phyloP scores from a whole-genome alignment of 2,888 invertebrate genomes.

The Xestia xanthographa region DNA sequence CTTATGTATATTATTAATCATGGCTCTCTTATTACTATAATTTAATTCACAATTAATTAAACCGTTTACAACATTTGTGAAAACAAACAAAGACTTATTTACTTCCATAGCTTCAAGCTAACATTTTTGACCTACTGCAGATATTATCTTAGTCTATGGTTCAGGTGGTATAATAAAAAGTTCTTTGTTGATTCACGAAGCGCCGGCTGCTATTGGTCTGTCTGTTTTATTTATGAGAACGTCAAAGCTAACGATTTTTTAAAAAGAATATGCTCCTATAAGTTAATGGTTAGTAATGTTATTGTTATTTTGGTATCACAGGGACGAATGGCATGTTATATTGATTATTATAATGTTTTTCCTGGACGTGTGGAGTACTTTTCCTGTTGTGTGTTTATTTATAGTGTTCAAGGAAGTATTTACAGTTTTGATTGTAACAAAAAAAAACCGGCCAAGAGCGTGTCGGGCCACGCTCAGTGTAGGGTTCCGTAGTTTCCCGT shows the following conservation, averaged over 20 bases:
- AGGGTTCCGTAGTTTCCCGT: too few relatives aligned
- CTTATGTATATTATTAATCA: neutral
- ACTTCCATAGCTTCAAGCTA: constrained; percentile 3
- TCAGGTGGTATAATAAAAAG: constrained; percentile 38
- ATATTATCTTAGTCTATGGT: constrained; percentile 49
- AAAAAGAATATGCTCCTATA: constrained; percentile 12
- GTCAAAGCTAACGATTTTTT: constrained; percentile 55
- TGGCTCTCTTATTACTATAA: neutral
- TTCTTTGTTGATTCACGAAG: constrained; percentile 57
- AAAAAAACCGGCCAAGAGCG: too few relatives aligned
- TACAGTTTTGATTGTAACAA: neutral
- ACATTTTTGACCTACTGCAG: constrained; percentile 24
- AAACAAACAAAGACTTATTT: neutral
- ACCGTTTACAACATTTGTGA: neutral
- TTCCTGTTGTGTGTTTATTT: constrained; percentile 32
- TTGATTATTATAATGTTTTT: constrained; percentile 18
- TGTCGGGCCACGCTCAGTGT: too few relatives aligned
- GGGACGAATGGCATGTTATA: neutral
- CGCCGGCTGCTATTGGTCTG: constrained; percentile 48
- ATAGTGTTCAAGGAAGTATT: constrained; percentile 2
- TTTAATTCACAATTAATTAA: neutral
- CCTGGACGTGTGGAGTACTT: neutral
- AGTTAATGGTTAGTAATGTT: constrained; percentile 15
- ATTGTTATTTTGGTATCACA: constrained; percentile 9
- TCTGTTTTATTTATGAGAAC: constrained; percentile 48